A percentile compares a stretch with the other conserved stretches of the same genome.
Evolutionary conservation across 1,140 invertebrate genomes (phyloP).

Genomic region (Danaus melanippus): DNA sequence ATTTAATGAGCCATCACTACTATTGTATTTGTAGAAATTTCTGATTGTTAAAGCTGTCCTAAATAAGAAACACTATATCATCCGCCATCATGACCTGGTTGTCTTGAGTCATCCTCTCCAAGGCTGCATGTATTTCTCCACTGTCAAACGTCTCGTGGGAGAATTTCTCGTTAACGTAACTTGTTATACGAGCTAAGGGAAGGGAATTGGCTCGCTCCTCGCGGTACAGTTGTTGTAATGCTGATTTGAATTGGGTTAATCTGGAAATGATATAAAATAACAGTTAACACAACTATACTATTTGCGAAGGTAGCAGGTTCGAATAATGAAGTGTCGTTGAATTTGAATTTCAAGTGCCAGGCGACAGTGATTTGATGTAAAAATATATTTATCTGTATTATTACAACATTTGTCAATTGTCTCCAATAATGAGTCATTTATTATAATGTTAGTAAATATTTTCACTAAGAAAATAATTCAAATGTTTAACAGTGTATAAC

Average conservation of each 20-base stretch:
- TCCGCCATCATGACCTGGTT: slow-evolving; percentile 95
- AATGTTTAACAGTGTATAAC: no score
- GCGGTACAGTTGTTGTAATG: slow-evolving; percentile 78
- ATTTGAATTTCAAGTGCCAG: no score
- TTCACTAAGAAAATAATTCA: neutral
- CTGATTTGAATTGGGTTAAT: slow-evolving; percentile 76
- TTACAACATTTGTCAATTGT: no score
- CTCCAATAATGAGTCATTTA: no score
- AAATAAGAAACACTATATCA: slow-evolving; percentile 90
- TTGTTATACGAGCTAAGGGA: slow-evolving; percentile 73
- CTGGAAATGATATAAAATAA: slow-evolving; percentile 63
- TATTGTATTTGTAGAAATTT: no score
- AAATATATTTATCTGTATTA: no score
- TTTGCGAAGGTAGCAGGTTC: no score
- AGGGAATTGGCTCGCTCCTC: slow-evolving; percentile 80
- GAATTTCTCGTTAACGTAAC: slow-evolving; percentile 76
- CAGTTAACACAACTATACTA: neutral
- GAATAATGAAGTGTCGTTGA: no score
- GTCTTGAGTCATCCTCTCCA: slow-evolving; percentile 87
- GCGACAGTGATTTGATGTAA: no score
- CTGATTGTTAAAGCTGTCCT: slow-evolving; percentile 34
- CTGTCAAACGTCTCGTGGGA: slow-evolving; percentile 75
- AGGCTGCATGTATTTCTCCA: slow-evolving; percentile 83
- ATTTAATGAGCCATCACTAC: no score
- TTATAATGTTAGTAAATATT: no score